Percentiles rank a stretch among this genome's conserved stretches.
Evolutionary conservation across 2,888 invertebrate species (phyloP).

Genomic region (Oxytorus armatus): DNA sequence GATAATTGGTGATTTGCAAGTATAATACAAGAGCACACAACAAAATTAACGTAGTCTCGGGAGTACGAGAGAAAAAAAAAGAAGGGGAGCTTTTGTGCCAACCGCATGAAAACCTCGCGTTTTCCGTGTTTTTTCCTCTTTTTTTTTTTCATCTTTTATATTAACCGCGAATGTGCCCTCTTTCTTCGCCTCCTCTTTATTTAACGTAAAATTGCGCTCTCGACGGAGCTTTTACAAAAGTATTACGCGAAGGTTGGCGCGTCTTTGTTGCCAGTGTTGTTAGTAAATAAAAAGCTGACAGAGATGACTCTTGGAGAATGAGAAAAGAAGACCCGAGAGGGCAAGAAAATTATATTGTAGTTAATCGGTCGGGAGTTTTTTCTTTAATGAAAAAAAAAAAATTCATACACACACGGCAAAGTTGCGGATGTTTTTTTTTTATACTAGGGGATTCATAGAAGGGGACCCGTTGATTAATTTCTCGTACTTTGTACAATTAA

Average conservation of each 20-base stretch:
- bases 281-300: background rate
- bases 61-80: background rate
- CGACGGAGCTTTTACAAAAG: slow-evolving; percentile 3
- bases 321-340: background rate
- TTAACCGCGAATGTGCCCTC: too few species aligned
- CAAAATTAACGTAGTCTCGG: slow-evolving; percentile 18
- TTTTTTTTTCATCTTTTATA: background rate
- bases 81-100: slow-evolving; percentile 7
- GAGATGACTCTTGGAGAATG: background rate
- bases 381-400: slow-evolving; percentile 21
- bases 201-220: background rate
- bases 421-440: background rate
- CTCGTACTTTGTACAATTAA: background rate
- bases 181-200: too few species aligned
- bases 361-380: slow-evolving; percentile 28
- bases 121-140: too few species aligned
- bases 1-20: slow-evolving; percentile 81
- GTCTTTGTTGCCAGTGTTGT: background rate
- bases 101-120: slow-evolving; percentile 13
- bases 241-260: slow-evolving; percentile 4
- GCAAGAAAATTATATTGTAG: slow-evolving; percentile 30
- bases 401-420: too few species aligned
- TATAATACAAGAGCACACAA: slow-evolving; percentile 74
- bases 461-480: background rate
- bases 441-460: background rate